These are phyloP conservation scores for Watsonalla binaria DNA, from an alignment of 2,888 invertebrate species.

Conservation along the genomic window DNA sequence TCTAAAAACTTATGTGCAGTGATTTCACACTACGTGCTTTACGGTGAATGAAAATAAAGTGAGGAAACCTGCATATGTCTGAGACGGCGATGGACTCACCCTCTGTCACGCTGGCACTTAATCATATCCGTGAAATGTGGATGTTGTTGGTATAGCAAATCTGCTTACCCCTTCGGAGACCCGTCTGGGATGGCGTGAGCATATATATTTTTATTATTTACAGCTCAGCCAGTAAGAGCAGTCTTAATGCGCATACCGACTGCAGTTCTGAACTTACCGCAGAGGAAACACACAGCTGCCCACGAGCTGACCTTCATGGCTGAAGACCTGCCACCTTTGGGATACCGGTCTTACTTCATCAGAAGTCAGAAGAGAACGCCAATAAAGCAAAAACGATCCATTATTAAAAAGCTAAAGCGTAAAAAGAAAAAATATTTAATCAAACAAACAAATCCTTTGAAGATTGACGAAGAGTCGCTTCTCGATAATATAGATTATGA, in stretches of 20 bases:
- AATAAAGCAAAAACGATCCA: slow-evolving; percentile 16
- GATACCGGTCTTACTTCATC: slow-evolving; percentile 81
- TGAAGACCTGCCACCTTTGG: slow-evolving; percentile 81
- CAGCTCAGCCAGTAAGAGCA: slow-evolving; percentile 73
- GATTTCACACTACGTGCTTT: no score
- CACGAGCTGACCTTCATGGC: slow-evolving; percentile 86
- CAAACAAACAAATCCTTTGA: slow-evolving; percentile 23
- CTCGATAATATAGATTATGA: slow-evolving; percentile 22
- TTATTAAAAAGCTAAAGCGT: slow-evolving; percentile 37
- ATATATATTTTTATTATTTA: slow-evolving; percentile 6
- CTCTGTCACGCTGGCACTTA: no score
- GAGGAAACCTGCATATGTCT: no score
- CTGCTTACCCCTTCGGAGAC: no score
- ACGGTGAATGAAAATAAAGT: no score
- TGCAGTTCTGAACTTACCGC: slow-evolving; percentile 71
- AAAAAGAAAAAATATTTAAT: slow-evolving; percentile 36
- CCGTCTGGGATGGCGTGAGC: no score
- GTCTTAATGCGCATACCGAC: slow-evolving; percentile 81
- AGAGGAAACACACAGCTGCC: slow-evolving; percentile 74
- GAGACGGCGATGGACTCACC: no score
- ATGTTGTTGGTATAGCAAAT: no score
- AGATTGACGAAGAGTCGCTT: slow-evolving; percentile 22
- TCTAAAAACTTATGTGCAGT: no score
- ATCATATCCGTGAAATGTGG: no score
- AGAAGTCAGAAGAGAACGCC: slow-evolving; percentile 6